Conservation (phyloP, 2,113 vertebrate genomes). For the Hydropotes inermis region DNA sequence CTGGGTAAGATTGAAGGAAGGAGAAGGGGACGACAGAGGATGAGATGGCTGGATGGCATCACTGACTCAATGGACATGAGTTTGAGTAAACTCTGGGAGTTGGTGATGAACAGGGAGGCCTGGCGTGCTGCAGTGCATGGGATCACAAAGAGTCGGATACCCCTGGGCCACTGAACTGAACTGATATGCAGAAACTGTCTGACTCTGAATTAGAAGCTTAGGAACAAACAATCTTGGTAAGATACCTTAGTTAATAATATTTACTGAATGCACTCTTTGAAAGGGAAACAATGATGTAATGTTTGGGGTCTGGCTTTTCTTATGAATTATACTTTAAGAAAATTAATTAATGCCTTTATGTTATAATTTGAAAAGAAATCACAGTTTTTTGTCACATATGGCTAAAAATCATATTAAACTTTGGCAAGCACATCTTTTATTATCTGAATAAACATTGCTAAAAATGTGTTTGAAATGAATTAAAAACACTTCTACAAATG, state of each 20-base stretch:
- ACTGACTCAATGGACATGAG: neutral
- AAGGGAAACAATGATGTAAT: neutral
- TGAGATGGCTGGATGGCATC: neutral
- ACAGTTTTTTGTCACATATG: neutral
- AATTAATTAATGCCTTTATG: neutral
- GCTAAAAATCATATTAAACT: conserved; percentile 35
- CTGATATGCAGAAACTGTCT: neutral
- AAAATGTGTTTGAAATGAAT: conserved; percentile 29
- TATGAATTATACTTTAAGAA: neutral
- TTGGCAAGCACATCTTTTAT: neutral
- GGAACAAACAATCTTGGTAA: neutral
- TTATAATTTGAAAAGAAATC: conserved; percentile 12
- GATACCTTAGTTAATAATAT: neutral
- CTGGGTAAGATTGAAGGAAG: neutral
- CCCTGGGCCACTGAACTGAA: neutral
- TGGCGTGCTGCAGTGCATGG: neutral
- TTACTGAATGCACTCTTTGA: neutral
- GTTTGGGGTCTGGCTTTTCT: neutral
- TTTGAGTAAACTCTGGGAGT: neutral
- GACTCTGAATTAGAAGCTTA: conserved; percentile 5
- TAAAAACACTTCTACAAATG: neutral
- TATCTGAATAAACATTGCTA: conserved; percentile 8
- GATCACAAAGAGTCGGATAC: neutral
- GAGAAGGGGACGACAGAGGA: neutral
- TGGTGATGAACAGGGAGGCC: neutral